phyloP scores from a whole-genome alignment of 2,113 vertebrate genomes.

The Bos taurus region ARS-UCD2.0 NC_037350.1:50430001-50430500 shows the following conservation, averaged over 20 bases:
- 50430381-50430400: neutral
- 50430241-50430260: neutral
- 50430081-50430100: neutral
- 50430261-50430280: rapidly evolving
- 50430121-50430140: neutral
- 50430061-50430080: neutral
- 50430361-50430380: neutral
- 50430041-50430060: neutral
- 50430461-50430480: neutral
- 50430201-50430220: neutral
- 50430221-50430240: neutral
- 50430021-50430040: neutral
- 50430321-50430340: no score
- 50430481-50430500: rapidly evolving
- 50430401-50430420: neutral
- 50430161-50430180: neutral
- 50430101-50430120: neutral
- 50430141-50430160: neutral
- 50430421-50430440: neutral
- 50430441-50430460: neutral
- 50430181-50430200: neutral
- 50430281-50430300: neutral
- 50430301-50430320: no score
- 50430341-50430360: rapidly evolving
- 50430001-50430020: neutral